These are phyloP conservation scores for Eremobia ochroleuca DNA, from an alignment of 2,888 invertebrate genomes.

Conservation along the genomic window DNA sequence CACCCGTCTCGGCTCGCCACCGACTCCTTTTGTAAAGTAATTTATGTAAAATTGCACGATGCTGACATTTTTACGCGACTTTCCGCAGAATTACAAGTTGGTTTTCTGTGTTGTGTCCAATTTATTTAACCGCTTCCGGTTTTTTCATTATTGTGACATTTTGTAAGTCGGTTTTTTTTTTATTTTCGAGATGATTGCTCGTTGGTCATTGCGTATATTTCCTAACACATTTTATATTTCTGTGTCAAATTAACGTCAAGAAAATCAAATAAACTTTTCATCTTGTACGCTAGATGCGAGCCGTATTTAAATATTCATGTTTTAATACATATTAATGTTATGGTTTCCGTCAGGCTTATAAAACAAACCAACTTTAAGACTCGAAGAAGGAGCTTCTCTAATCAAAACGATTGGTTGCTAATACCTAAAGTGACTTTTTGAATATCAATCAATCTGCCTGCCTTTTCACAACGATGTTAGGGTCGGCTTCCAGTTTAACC, in stretches of 20 bases:
- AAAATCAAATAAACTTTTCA: constrained; percentile 21
- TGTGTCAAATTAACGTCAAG: constrained; percentile 19
- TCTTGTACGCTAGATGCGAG: not conserved
- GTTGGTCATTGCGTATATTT: not conserved
- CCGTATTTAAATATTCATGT: constrained; percentile 6
- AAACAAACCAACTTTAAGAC: not conserved
- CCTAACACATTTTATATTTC: constrained; percentile 20
- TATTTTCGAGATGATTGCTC: constrained; percentile 21
- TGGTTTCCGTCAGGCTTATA: not conserved
- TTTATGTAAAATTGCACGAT: constrained; percentile 65
- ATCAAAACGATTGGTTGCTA: not conserved
- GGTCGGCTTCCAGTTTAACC: not conserved
- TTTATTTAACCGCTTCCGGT: constrained; percentile 45
- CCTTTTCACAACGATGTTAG: not conserved
- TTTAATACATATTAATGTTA: constrained; percentile 4
- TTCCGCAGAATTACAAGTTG: constrained; percentile 51
- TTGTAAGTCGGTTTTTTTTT: constrained; percentile 28
- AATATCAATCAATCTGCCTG: not conserved
- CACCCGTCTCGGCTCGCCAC: constrained; percentile 50
- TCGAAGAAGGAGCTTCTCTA: not conserved
- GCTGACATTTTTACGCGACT: constrained; percentile 57
- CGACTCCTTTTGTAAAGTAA: constrained; percentile 61
- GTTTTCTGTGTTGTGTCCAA: constrained; percentile 58
- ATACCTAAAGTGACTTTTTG: not conserved
- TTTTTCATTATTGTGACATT: constrained; percentile 29